A percentile compares a stretch with the other conserved stretches of the same genome.
Conservation (phyloP, 2,797 vertebrate species). For the Neoniphon sammara region DNA sequence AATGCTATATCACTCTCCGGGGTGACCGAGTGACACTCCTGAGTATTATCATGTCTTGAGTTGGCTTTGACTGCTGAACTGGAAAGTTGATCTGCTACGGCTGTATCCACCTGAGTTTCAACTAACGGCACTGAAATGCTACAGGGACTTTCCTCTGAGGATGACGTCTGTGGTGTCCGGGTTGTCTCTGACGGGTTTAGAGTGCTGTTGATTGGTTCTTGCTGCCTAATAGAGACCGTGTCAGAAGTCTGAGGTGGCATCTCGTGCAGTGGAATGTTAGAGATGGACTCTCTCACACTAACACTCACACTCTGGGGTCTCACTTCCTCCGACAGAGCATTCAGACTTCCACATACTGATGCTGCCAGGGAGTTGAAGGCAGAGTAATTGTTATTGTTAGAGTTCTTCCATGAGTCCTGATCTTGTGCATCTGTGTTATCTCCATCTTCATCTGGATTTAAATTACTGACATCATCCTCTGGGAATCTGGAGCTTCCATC, state of each 20-base stretch:
- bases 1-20: constrained; percentile 61
- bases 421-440: constrained; percentile 63
- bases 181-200: constrained; percentile 44
- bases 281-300: constrained; percentile 72
- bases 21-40: constrained; percentile 52
- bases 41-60: constrained; percentile 44
- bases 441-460: constrained; percentile 70
- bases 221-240: constrained; percentile 28
- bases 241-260: constrained; percentile 50
- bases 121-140: constrained; percentile 25
- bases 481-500: constrained; percentile 75
- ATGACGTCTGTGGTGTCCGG: constrained; percentile 20
- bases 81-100: constrained; percentile 43
- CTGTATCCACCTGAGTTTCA: constrained; percentile 40
- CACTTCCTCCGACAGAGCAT: constrained; percentile 82
- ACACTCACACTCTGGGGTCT: constrained; percentile 64
- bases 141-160: constrained; percentile 31
- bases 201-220: constrained; percentile 37
- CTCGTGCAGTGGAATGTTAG: constrained; percentile 81
- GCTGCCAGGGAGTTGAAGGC: constrained; percentile 63
- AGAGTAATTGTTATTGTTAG: constrained; percentile 65
- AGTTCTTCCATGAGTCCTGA: constrained; percentile 71
- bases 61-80: constrained; percentile 41
- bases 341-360: constrained; percentile 76
- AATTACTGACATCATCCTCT: constrained; percentile 82